A percentile compares a stretch with the other conserved stretches of the same genome.
Conservation (phyloP, 2,797 vertebrate species). For the Anguilla megastoma region DNA sequence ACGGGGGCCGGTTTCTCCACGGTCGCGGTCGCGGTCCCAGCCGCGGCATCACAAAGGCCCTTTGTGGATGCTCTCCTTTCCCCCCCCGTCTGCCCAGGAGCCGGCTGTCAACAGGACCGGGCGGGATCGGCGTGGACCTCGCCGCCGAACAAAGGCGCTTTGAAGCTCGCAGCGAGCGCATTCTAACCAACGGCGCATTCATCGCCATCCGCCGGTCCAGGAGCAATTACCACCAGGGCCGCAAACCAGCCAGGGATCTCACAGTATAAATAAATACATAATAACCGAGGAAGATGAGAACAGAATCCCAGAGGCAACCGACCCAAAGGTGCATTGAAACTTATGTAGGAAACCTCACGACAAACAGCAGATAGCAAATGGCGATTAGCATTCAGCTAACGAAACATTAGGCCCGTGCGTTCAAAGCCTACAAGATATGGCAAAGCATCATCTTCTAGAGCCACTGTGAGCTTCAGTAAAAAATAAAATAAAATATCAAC, state of each 20-base stretch:
- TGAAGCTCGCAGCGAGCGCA: constrained; percentile 54
- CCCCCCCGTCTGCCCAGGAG: constrained; percentile 42
- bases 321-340: background rate
- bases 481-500: background rate
- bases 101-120: constrained; percentile 45
- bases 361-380: background rate
- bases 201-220: constrained; percentile 22
- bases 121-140: constrained; percentile 62
- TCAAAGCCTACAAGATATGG: background rate
- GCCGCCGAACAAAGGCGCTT: constrained; percentile 66
- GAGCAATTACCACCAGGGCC: background rate
- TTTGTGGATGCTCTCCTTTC: constrained; percentile 56
- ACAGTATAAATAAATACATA: background rate
- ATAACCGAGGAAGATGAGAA: background rate
- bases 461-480: background rate
- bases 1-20: constrained; percentile 48
- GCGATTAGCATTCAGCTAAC: background rate
- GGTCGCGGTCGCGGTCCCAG: constrained; percentile 49
- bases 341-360: background rate
- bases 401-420: background rate
- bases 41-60: constrained; percentile 64
- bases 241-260: background rate
- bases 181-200: constrained; percentile 42
- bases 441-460: background rate
- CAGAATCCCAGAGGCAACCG: background rate